These are phyloP conservation scores for Pantherophis guttatus DNA, from an alignment of 2,113 vertebrate species.

Conservation along the genomic window DNA sequence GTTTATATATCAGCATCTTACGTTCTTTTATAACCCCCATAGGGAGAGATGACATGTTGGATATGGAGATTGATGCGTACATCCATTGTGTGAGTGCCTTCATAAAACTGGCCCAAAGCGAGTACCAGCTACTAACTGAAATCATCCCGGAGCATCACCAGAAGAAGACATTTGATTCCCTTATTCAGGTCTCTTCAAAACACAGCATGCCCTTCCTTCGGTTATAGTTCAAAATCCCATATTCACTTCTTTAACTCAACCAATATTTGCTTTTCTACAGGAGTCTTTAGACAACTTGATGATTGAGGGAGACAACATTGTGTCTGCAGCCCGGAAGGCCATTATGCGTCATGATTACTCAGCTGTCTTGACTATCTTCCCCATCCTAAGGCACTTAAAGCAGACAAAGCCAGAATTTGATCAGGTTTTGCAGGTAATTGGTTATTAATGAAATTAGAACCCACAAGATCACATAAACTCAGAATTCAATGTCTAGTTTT, in stretches of 20 bases:
- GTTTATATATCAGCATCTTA: constrained; percentile 1
- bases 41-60: constrained; percentile 93
- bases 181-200: constrained; percentile 85
- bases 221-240: neutral
- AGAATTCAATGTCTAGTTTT: neutral
- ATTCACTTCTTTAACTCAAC: neutral
- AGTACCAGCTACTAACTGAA: constrained; percentile 84
- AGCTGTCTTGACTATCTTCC: constrained; percentile 93
- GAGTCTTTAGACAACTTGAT: constrained; percentile 93
- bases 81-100: constrained; percentile 96
- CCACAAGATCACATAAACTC: neutral
- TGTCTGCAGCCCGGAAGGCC: constrained; percentile 87
- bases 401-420: constrained; percentile 95
- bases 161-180: constrained; percentile 97
- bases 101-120: constrained; percentile 93
- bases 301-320: constrained; percentile 94
- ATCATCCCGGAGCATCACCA: constrained; percentile 97
- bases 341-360: constrained; percentile 94
- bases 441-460: neutral
- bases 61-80: constrained; percentile 94
- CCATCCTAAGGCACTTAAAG: constrained; percentile 93
- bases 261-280: constrained; percentile 65
- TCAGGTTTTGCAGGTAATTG: constrained; percentile 86
- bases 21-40: constrained; percentile 39
- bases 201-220: neutral